Conservation (phyloP, 2,888 invertebrate species). For the Sussaba pulchella region DNA sequence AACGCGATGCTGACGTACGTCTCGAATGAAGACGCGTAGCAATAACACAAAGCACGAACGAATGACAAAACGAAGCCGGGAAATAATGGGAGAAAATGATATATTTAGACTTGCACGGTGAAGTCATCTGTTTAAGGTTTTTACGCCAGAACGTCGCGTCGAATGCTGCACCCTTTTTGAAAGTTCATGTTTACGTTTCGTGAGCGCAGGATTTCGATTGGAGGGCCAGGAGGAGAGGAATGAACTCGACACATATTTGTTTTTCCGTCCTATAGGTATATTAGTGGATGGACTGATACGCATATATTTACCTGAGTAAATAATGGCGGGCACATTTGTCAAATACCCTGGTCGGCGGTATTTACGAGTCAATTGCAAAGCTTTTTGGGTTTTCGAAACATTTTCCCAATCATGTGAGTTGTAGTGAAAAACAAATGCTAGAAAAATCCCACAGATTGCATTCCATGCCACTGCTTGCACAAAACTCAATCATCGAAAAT, state of each 20-base stretch:
- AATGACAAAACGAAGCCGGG: constrained; percentile 75
- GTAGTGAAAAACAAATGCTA: too few relatives aligned
- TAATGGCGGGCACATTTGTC: constrained; percentile 25
- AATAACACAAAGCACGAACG: constrained; percentile 82
- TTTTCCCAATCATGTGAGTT: constrained; percentile 2
- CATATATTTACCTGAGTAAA: constrained; percentile 41
- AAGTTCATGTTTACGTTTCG: too few relatives aligned
- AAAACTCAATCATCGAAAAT: too few relatives aligned
- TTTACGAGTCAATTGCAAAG: too few relatives aligned
- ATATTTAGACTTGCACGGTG: constrained; percentile 60
- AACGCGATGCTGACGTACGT: constrained; percentile 22
- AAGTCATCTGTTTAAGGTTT: constrained; percentile 58
- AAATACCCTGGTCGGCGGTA: constrained; percentile 18
- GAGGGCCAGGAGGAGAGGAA: constrained; percentile 64
- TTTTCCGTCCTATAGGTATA: constrained; percentile 36
- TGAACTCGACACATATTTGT: constrained; percentile 74
- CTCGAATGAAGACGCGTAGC: constrained; percentile 57
- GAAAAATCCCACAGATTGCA: too few relatives aligned
- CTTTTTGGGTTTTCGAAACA: too few relatives aligned
- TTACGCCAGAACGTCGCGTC: too few relatives aligned
- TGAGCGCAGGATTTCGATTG: too few relatives aligned
- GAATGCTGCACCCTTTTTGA: too few relatives aligned
- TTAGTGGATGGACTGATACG: constrained; percentile 37
- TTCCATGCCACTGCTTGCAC: too few relatives aligned
- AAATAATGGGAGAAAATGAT: constrained; percentile 45